Conservation (phyloP, 1,140 invertebrate species). For the Melitaea cinxia region DNA sequence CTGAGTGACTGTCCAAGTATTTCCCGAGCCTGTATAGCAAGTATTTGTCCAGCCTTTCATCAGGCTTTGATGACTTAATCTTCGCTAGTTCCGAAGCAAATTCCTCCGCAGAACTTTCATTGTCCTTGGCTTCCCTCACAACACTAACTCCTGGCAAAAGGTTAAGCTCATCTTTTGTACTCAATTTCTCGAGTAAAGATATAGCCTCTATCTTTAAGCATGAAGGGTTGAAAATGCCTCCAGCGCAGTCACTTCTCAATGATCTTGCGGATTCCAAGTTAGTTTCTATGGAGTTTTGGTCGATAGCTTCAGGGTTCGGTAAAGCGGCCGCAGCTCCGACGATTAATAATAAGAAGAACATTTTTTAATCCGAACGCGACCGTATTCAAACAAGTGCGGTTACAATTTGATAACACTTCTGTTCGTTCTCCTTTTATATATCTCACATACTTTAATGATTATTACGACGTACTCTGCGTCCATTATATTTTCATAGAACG, state of each 20-base stretch:
- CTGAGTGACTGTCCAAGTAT: conserved; percentile 87
- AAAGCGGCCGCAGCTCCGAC: conserved; percentile 45
- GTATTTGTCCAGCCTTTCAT: conserved; percentile 89
- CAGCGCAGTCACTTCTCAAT: conserved; percentile 84
- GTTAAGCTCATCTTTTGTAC: conserved; percentile 84
- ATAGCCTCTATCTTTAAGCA: conserved; percentile 92
- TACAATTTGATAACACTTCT: conserved; percentile 68
- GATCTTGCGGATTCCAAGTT: conserved; percentile 55
- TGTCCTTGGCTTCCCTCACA: conserved; percentile 85
- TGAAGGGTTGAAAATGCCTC: conserved; percentile 86
- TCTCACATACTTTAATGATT: conserved; percentile 70
- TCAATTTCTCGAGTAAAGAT: conserved; percentile 87
- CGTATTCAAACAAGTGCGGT: conserved; percentile 54
- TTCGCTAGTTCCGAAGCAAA: conserved; percentile 87
- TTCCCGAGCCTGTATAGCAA: conserved; percentile 86
- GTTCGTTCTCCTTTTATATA: conserved; percentile 70
- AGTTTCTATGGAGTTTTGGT: conserved; percentile 50
- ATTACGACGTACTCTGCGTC: conserved; percentile 61
- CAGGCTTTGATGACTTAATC: conserved; percentile 88
- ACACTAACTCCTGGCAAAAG: conserved; percentile 88
- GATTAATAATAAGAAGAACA: conserved; percentile 54
- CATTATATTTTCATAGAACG: conserved; percentile 80
- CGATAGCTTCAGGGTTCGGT: conserved; percentile 59
- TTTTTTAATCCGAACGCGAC: conserved; percentile 51
- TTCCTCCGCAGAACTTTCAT: conserved; percentile 84